Evolutionary conservation across 2,888 invertebrate species (phyloP).

Genomic region (Ischnus inquisitorius): DNA sequence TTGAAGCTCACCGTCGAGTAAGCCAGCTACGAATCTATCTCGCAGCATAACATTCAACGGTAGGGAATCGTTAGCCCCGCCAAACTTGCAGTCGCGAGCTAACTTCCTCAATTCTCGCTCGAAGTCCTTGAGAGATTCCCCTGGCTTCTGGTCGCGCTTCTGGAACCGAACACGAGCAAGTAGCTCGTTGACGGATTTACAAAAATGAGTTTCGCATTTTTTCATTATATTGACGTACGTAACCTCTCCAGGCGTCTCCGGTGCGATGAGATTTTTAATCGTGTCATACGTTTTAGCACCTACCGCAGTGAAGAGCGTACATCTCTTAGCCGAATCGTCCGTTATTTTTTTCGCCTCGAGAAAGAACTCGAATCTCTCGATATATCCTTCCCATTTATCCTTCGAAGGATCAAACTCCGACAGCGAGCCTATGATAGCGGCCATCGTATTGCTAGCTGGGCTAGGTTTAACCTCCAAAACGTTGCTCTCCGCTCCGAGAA

Average conservation of each 20-base stretch:
- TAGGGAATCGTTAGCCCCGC: background rate
- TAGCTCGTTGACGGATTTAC: constrained; percentile 35
- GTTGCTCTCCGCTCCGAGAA: background rate
- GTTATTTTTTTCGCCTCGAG: constrained; percentile 23
- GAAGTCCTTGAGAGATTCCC: constrained; percentile 38
- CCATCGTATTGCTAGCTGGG: background rate
- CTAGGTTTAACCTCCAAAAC: background rate
- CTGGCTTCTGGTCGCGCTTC: constrained; percentile 34
- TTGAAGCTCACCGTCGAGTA: constrained; percentile 45
- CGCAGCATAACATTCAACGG: background rate
- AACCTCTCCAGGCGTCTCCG: constrained; percentile 30
- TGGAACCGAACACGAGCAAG: constrained; percentile 31
- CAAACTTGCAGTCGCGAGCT: constrained; percentile 2
- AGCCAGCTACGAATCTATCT: constrained; percentile 49
- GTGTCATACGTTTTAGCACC: constrained; percentile 39
- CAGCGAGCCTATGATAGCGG: constrained; percentile 13
- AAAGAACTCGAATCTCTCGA: constrained; percentile 32
- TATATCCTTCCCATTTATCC: constrained; percentile 23
- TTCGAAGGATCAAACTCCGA: constrained; percentile 18
- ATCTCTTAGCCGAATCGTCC: constrained; percentile 4
- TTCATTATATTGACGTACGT: constrained; percentile 17
- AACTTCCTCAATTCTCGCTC: constrained; percentile 25
- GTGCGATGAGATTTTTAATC: constrained; percentile 45
- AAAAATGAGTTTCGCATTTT: constrained; percentile 43
- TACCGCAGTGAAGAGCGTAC: constrained; percentile 40